Conservation (phyloP, 2,888 invertebrate species). For the Bombylius discolor region DNA sequence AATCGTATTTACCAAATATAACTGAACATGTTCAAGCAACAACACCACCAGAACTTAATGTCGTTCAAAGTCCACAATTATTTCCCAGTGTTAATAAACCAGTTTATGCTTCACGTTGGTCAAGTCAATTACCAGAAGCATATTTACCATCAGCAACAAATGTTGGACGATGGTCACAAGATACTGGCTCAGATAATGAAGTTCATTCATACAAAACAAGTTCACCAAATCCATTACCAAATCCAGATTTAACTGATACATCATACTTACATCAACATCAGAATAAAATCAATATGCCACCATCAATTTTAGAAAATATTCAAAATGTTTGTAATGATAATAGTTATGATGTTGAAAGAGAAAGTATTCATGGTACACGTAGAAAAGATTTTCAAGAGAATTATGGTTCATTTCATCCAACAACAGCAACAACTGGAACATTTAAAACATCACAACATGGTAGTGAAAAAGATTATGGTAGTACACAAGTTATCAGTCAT, state of each 20-base stretch:
- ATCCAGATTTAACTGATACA: conserved; percentile 61
- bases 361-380: conserved; percentile 25
- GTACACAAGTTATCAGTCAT: conserved; percentile 32
- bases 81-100: conserved; percentile 52
- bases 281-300: conserved; percentile 39
- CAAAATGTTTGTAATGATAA: conserved; percentile 42
- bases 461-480: conserved; percentile 32
- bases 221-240: conserved; percentile 59
- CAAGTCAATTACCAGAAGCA: conserved; percentile 51
- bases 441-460: conserved; percentile 23
- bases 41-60: conserved; percentile 48
- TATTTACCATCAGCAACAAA: conserved; percentile 43
- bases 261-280: conserved; percentile 43
- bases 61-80: conserved; percentile 52
- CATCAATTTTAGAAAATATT: conserved; percentile 45
- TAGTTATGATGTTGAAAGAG: conserved; percentile 25
- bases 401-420: conserved; percentile 25
- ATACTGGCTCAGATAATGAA: conserved; percentile 65
- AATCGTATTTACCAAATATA: conserved; percentile 49
- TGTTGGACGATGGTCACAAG: conserved; percentile 61
- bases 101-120: conserved; percentile 53
- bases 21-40: conserved; percentile 45
- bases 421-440: conserved; percentile 11
- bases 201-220: conserved; percentile 44
- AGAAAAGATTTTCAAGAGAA: conserved; percentile 33